Base-by-base conservation (phyloP, 1,140 invertebrate genomes). In the Hyles vespertilio region DNA sequence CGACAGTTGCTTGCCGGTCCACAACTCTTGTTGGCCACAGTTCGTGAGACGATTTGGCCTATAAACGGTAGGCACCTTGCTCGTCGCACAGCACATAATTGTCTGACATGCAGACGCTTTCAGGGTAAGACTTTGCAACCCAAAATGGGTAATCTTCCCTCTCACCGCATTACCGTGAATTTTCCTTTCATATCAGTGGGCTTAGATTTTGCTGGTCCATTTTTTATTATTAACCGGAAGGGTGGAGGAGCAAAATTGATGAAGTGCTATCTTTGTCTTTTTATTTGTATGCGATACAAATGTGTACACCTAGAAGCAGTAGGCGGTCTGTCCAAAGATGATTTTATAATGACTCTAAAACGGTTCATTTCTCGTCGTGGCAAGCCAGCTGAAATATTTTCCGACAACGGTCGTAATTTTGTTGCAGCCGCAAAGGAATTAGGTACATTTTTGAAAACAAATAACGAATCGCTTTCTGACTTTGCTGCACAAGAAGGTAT, bases 341-440 rank as follows among this genome's bases (percentile, higher is more conserved):
- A 56, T n/a, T 67, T 70, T 62, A 40, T 75, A 51, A 22, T 58
- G 46, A 45, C 56, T 0, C 51, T 73, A n/a, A 40, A 52, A 0
- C 12, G 70, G 7, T 79, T 79, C 44, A 61, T 69, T n/a, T 32
- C 71, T 0, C 53, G 72, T 6, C 51, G 76, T 34, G 71, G 72
- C 5, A 66, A 61, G 33, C 63, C 59, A 22, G 10, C 34, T 8
- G 65, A 67, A 46, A 63, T 63, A 44, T 62, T 61, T 12, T 59
- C 40, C 43, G 59, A 66, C 7, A 61, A 66, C 3, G 56, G 56
- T 3, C 51, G 56, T 3, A 65, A 65, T 43, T 65, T 65, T 56
- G 51, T 59, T 1, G 52, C 51, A 58, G 50, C 56, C 51, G 36
- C 49, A 1, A 51, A 58, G n/a, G 56, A 58, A 32, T 32, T 58